Base-by-base conservation (phyloP, 1,140 invertebrate species). In the Psilanteris sp. region DNA sequence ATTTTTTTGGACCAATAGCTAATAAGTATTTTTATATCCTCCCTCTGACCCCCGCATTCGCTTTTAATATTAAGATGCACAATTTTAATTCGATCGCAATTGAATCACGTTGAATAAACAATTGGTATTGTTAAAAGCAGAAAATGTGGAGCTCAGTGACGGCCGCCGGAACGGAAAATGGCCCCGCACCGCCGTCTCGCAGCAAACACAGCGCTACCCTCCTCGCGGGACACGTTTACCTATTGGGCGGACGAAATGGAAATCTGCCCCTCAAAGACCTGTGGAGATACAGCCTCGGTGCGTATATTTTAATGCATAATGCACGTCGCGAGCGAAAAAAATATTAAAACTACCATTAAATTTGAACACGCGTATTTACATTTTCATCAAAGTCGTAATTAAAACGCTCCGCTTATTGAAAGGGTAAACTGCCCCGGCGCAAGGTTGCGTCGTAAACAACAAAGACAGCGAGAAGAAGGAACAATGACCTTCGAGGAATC, bases 191-290 rank as follows among this genome's bases (percentile, higher is more conserved):
- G 48, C 90, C 91, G 24, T 91, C 93, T 7, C 90, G 94, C 52
- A 92, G 92, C 78, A 96, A 96, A 87, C 95, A 96, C 87, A 94
- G 94, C 27, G 93, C 93, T 31, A 95, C 94, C 48, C 86, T 94
- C 22, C 89, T 93, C 32, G 91, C 91, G 13, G 92, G 93, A 20
- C 89, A 92, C 85, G 91, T 96, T 44, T 96, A 96, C 83, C 89
- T 97, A 26, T 89, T 95, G 36, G 95, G 95, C 1, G 96, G 96
- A 4, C 88, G 94, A 20, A 95, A 94, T 86, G 94, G 94, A 16
- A 94, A 94, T 83, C 86, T 95, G 43, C 93, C 94, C 0, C 90
- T 96, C 36, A 93, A 94, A 83, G 95, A 97, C 88, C 91, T 96
- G 55, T 97, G 95, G 95, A 91, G 91, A 78, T 96, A 95, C 80